Conservation (phyloP, 2,797 vertebrate genomes). For the Acipenser oxyrinchus region DNA sequence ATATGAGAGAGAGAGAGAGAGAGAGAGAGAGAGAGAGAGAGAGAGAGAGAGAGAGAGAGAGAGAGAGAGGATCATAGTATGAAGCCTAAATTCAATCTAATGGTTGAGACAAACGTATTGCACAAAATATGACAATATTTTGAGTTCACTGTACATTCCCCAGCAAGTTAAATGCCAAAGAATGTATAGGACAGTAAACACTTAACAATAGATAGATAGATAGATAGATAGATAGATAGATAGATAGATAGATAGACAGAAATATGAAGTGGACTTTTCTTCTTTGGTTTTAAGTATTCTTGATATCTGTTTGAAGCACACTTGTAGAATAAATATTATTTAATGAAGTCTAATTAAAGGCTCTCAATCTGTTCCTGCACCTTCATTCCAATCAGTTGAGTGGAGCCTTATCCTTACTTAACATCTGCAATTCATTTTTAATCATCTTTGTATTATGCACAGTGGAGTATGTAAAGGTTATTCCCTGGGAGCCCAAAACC, state of each 20-base stretch:
- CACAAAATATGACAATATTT: too few relatives aligned
- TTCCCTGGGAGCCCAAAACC: neutral
- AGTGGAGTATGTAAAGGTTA: neutral
- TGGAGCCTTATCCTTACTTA: neutral
- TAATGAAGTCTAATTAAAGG: constrained; percentile 13
- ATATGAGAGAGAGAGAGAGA: too few relatives aligned
- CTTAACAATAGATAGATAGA: neutral
- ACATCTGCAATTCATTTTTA: constrained; percentile 13
- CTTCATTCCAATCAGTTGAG: constrained; percentile 14
- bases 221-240: neutral
- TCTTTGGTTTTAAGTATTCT: too few relatives aligned
- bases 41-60: too few relatives aligned
- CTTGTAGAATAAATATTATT: neutral
- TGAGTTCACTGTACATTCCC: too few relatives aligned
- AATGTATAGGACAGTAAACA: too few relatives aligned
- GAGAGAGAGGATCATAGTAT: too few relatives aligned
- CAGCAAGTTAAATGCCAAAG: too few relatives aligned
- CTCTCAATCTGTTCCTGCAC: neutral
- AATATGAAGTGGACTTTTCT: neutral
- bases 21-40: too few relatives aligned
- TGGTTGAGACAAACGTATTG: too few relatives aligned
- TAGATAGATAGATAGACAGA: neutral
- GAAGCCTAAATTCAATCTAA: too few relatives aligned
- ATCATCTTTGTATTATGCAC: constrained; percentile 2
- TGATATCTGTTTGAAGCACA: too few relatives aligned